Base-by-base conservation (phyloP, 2,113 vertebrate genomes). In the Pachypanchax playfairii region DNA sequence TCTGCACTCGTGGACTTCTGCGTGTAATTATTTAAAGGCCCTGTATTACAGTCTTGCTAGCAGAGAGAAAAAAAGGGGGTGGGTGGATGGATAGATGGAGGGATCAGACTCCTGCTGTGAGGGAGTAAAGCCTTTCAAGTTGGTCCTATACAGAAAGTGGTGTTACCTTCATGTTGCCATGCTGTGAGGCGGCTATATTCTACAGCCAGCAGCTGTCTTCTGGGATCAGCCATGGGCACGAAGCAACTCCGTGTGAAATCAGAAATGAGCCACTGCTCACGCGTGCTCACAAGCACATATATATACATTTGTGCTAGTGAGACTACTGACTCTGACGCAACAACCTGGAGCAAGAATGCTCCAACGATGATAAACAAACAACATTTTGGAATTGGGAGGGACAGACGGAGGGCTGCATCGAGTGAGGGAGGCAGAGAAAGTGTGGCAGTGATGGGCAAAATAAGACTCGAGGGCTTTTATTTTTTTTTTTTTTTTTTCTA, bases 281-380 rank as follows among this genome's bases (percentile, higher is more conserved):
- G 9, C 64, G 61, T 55, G 43, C 49, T 21, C 56, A 56, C 24
- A 43, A 48, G 17, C 13, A 2, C 38, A 42, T 47, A 41, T 20
- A 55, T 43, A 44, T 53, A 41, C 42, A 20, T 75, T 25, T 28
- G 36, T 9, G 25, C 74, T 21, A 67, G 44, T 79, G 72, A 22
- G 46, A 42, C 66, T 70, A 71, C 79, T 81, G 76, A 80, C 79
- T 85, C 78, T 89, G 87, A 90, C 67, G 79, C 86, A 82, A 87
- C 79, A 75, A 87, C 90, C 89, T 77, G 73, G 51, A 90, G 89
- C 83, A 44, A 79, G 79, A 86, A 83, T 83, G 83, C 87, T 80
- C 75, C 70, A 63, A 81, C 83, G 86, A 89, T 86, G 86, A 91
- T 87, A 90, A 90, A 90, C 83, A 88, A 91, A 90, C 82, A 90